Percentiles rank a stretch among this genome's conserved stretches.
These are phyloP conservation scores for Elegia similella DNA, from an alignment of 2,888 invertebrate species.

Conservation along the genomic window DNA sequence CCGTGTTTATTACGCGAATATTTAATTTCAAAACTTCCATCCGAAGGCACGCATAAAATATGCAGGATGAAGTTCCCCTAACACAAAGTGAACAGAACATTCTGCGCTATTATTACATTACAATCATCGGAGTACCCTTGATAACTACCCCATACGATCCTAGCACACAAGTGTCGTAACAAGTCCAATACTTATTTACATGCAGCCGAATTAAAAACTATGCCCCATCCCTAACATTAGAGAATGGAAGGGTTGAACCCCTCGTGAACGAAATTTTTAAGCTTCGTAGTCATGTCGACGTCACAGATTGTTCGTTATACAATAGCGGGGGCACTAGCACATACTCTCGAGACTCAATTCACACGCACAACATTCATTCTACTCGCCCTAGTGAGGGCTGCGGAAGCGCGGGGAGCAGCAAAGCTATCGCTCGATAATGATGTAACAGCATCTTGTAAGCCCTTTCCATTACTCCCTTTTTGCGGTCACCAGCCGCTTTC, in stretches of 20 bases:
- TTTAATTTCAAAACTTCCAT: conserved; percentile 24
- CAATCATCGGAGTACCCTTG: conserved; percentile 72
- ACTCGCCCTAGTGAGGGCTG: conserved; percentile 33
- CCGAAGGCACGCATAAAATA: conserved; percentile 35
- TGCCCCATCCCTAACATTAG: conserved; percentile 69
- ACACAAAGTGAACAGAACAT: conserved; percentile 57
- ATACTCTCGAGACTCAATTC: conserved; percentile 41
- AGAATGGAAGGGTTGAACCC: conserved; percentile 75
- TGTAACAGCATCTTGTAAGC: conserved; percentile 73
- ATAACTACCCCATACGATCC: conserved; percentile 71
- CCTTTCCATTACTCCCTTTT: conserved; percentile 75
- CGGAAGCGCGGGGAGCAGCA: conserved; percentile 37
- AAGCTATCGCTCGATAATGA: conserved; percentile 64
- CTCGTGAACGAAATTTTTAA: conserved; percentile 64
- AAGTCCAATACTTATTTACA: conserved; percentile 79
- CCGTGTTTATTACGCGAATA: conserved; percentile 9
- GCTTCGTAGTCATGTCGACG: conserved; percentile 45
- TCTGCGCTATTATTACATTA: conserved; percentile 74
- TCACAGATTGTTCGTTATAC: conserved; percentile 56
- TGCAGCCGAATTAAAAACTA: conserved; percentile 72
- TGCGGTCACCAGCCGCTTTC: conserved; percentile 76
- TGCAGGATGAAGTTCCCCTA: conserved; percentile 52
- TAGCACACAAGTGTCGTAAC: conserved; percentile 74
- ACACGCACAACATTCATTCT: conserved; percentile 45
- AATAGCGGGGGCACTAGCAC: conserved; percentile 61